phyloP scores from a whole-genome alignment of 1,140 invertebrate genomes.

The Zaprionus taronus region DNA sequence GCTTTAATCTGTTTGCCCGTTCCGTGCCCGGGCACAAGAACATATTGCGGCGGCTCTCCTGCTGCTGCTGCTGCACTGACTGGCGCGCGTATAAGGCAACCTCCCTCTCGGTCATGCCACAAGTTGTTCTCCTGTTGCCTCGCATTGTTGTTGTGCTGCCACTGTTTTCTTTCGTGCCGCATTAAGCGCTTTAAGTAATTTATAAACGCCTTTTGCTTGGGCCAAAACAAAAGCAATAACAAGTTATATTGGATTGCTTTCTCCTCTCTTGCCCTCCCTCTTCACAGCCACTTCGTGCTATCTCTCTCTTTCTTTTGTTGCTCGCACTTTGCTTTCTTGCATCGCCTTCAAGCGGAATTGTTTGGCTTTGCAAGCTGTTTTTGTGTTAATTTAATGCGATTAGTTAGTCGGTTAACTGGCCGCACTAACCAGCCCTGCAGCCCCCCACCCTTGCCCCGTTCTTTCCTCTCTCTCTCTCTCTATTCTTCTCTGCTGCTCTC shows the following conservation, averaged over 20 bases:
- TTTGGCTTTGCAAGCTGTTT: constrained; percentile 46
- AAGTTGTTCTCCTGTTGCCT: constrained; percentile 52
- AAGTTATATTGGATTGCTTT: constrained; percentile 72
- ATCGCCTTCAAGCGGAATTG: constrained; percentile 33
- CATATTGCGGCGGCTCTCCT: constrained; percentile 57
- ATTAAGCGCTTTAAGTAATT: constrained; percentile 82
- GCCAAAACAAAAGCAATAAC: constrained; percentile 64
- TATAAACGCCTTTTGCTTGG: constrained; percentile 74
- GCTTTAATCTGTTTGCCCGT: constrained; percentile 67
- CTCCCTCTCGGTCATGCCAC: constrained; percentile 56
- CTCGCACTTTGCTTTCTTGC: constrained; percentile 40
- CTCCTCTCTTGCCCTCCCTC: constrained; percentile 33
- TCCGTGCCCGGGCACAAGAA: constrained; percentile 32
- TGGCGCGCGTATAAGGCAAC: constrained; percentile 29
- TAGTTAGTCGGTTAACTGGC: constrained; percentile 49
- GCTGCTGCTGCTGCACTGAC: constrained; percentile 7
- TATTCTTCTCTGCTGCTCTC: background rate
- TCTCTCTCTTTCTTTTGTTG: constrained; percentile 18
- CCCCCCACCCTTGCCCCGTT: background rate
- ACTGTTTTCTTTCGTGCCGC: constrained; percentile 51
- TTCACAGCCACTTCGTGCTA: background rate
- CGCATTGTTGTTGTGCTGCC: constrained; percentile 10
- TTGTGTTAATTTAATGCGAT: constrained; percentile 78
- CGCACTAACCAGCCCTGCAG: background rate
- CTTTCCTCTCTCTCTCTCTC: no score